Conservation (phyloP, 2,797 vertebrate species). For the Notolepis coatsorum region DNA sequence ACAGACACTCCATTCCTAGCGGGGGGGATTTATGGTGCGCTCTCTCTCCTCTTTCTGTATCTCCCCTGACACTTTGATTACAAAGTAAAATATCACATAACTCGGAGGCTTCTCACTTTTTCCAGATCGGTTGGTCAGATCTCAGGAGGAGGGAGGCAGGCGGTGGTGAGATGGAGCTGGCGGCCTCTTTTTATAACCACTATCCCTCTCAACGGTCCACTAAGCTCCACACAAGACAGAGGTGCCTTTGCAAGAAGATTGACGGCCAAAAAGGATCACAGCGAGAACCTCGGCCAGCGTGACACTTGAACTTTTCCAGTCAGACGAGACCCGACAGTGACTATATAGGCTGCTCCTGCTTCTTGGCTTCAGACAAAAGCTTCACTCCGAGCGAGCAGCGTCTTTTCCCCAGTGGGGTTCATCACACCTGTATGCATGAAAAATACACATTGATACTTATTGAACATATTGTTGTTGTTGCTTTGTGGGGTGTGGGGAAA, state of each 20-base stretch:
- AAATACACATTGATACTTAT: no score
- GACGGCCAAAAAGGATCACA: slow-evolving; percentile 17
- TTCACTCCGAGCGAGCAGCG: slow-evolving; percentile 37
- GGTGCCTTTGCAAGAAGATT: slow-evolving; percentile 28
- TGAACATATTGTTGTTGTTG: no score
- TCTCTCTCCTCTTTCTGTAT: slow-evolving; percentile 43
- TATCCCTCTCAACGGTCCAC: slow-evolving; percentile 38
- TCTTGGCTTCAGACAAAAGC: slow-evolving; percentile 50
- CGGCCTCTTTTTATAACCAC: slow-evolving; percentile 56
- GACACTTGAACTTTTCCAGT: slow-evolving; percentile 12
- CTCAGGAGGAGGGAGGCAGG: slow-evolving; percentile 15
- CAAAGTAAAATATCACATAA: slow-evolving; percentile 74
- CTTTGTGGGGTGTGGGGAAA: no score
- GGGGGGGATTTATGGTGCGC: slow-evolving; percentile 60
- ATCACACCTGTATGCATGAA: no score
- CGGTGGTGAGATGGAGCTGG: slow-evolving; percentile 31
- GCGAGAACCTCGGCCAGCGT: background rate
- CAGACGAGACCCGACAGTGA: slow-evolving; percentile 16
- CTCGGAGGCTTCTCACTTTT: slow-evolving; percentile 51
- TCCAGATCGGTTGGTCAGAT: slow-evolving; percentile 31
- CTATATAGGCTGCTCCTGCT: no score
- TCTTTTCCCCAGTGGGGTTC: slow-evolving; percentile 6
- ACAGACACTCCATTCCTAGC: slow-evolving; percentile 33
- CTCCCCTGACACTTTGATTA: slow-evolving; percentile 70
- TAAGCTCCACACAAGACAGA: slow-evolving; percentile 60